Evolutionary conservation across 2,888 invertebrate genomes (phyloP).

Genomic region (Phortica magna): DNA sequence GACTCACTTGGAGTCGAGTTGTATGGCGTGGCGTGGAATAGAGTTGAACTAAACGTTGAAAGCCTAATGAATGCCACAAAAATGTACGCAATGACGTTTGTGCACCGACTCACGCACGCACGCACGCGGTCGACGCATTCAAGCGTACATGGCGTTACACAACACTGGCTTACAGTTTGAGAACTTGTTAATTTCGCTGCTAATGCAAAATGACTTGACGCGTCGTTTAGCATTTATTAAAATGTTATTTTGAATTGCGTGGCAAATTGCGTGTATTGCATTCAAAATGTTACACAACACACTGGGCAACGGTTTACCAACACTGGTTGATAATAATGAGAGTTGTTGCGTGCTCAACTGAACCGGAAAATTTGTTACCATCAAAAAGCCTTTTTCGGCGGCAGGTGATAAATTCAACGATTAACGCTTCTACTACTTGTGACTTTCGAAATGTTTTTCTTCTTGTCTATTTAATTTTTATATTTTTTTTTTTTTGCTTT

Average conservation of each 20-base stretch:
- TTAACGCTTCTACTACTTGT: slow-evolving; percentile 53
- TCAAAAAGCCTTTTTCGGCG: slow-evolving; percentile 41
- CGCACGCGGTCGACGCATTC: slow-evolving; percentile 20
- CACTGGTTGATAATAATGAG: background rate
- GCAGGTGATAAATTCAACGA: slow-evolving; percentile 70
- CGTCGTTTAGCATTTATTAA: slow-evolving; percentile 12
- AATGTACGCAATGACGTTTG: slow-evolving; percentile 30
- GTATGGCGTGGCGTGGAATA: slow-evolving; percentile 38
- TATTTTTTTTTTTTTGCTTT: slow-evolving; percentile 23
- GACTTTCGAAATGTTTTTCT: slow-evolving; percentile 17
- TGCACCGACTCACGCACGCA: background rate
- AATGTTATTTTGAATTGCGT: slow-evolving; percentile 2
- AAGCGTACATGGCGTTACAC: slow-evolving; percentile 11
- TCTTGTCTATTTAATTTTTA: slow-evolving; percentile 35
- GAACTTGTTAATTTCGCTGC: background rate
- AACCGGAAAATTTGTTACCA: background rate
- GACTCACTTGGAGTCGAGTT: slow-evolving; percentile 38
- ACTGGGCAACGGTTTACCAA: background rate
- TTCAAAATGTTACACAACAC: background rate
- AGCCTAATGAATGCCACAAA: slow-evolving; percentile 55
- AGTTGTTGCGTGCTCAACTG: background rate
- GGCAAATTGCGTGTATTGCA: background rate
- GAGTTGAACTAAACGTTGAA: slow-evolving; percentile 19
- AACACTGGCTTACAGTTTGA: background rate
- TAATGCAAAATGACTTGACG: slow-evolving; percentile 17